Base-by-base conservation (phyloP, 2,113 vertebrate species). In the Perca fluviatilis region DNA sequence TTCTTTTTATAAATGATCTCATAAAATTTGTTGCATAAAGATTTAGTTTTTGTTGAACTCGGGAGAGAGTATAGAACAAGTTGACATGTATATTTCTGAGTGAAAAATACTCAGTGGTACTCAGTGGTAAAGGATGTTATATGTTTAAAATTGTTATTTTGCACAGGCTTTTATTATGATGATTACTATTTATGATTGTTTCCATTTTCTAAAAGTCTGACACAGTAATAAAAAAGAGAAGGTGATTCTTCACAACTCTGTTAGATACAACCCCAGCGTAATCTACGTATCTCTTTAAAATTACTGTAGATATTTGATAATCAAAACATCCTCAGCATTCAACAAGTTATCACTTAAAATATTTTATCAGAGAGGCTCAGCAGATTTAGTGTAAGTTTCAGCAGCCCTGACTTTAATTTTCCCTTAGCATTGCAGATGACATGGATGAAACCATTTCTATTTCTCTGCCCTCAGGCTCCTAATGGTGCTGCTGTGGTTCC, bases 381-480 rank as follows among this genome's bases (percentile, higher is more conserved):
- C 72, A 87, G 54, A 82, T 92, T 89, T 77, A 75, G 36, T 80
- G n/a, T 46, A 67, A 64, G 36, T 82, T 85, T 72, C 62, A 66
- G 72, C 60, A 82, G 78, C 71, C 5, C 1, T 71, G 64, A 74
- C 79, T 85, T 69, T 83, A 86, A 88, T 88, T 86, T 43, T 89
- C 75, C 62, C 81, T 86, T 81, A 75, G 83, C 77, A 47, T 85
- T 87, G 74, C 84, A 90, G 88, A 89, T 86, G 75, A 71, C 62
- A 66, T 74, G 81, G 89, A 91, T 85, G 46, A 86, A 89, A 89
- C 88, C 87, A 92, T 91, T 88, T 89, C 36, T 82, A 81, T 80
- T 71, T 84, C 69, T 87, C 79, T 91, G 87, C 95, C 87, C 94
- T 85, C 80, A 88, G 93, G 92, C 89, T 46, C 57, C 90, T 1